These are phyloP conservation scores for Sphinx pinastri DNA, from an alignment of 2,888 invertebrate species.

Conservation along the genomic window DNA sequence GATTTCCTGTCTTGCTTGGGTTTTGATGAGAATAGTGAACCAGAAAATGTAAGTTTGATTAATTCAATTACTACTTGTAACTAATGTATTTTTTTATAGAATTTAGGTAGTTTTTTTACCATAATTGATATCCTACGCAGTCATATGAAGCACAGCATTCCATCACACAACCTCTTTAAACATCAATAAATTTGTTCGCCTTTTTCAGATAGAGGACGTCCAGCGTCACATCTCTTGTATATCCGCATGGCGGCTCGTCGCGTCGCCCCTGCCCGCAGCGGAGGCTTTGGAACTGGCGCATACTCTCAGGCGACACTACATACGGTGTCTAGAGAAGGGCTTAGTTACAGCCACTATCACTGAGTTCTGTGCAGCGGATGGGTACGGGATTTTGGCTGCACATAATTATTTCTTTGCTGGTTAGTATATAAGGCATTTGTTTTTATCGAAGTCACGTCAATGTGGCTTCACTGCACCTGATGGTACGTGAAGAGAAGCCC, in stretches of 20 bases:
- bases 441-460: background rate
- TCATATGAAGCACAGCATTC: too few relatives aligned
- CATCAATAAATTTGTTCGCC: too few relatives aligned
- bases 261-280: conserved; percentile 82
- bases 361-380: conserved; percentile 90
- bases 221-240: conserved; percentile 92
- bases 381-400: conserved; percentile 91
- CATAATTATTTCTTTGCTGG: conserved; percentile 86
- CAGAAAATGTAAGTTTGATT: conserved; percentile 81
- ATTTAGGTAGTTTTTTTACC: too few relatives aligned
- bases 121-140: too few relatives aligned
- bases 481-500: too few relatives aligned
- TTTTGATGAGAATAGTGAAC: conserved; percentile 85
- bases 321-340: conserved; percentile 81
- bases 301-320: conserved; percentile 86
- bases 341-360: conserved; percentile 82
- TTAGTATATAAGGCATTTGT: conserved; percentile 34
- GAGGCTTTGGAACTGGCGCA: conserved; percentile 84
- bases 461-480: too few relatives aligned
- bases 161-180: too few relatives aligned
- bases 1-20: conserved; percentile 86
- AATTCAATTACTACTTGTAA: background rate
- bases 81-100: background rate
- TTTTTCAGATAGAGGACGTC: conserved; percentile 87
- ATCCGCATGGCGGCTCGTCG: conserved; percentile 89